Evolutionary conservation across 1,140 invertebrate genomes (phyloP), one percentile per base, ranked within the genome.

Genomic region (Pseudobourletiella spinata): DNA sequence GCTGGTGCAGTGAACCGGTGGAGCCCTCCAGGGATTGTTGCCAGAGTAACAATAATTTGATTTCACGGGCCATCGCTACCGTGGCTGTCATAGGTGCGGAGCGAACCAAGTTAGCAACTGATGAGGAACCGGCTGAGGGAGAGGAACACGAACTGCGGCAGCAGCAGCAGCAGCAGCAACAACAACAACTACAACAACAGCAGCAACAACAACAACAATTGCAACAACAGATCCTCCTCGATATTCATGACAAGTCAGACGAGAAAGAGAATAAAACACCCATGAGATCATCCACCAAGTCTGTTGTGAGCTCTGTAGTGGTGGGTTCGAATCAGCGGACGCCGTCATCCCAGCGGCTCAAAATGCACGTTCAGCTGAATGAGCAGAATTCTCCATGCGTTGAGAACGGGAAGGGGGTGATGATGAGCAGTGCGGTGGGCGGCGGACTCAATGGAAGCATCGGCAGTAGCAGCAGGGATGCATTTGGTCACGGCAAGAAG

Each of bases 221-320:
- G 22, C 24, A 6, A n/a, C 14, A 6, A 24, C 35, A 43, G 35
- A 32, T 51, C 22, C 25, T 46, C 25, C 6, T 24, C 30, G n/a
- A 50, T 32, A n/a, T 35, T 28, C 4, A 18, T 44, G 8, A 28
- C 25, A 24, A 63, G 44, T 46, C 24, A 20, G 59, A 67, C 39
- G 67, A 69, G 51, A 69, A 69, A 35, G 67, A 69, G 54, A 69
- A 69, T 46, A 63, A 69, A 46, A 69, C 67, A 20, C 67, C 67
- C 25, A 26, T 61, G 16, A 52, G 59, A 28, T 22, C 11, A 8
- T 18, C 6, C 8, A 26, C 15, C 6, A 52, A 18, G 8, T 14
- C 22, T 14, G 29, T 8, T 29, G 22, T 24, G 4, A 52, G 18
- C 29, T 26, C 15, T 8, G 11, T 11, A 15, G 11, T 15, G 18